Evolutionary conservation across 2,113 vertebrate genomes (phyloP), one percentile per base, ranked within the genome.

Genomic region (Phrynocephalus versicolor): DNA sequence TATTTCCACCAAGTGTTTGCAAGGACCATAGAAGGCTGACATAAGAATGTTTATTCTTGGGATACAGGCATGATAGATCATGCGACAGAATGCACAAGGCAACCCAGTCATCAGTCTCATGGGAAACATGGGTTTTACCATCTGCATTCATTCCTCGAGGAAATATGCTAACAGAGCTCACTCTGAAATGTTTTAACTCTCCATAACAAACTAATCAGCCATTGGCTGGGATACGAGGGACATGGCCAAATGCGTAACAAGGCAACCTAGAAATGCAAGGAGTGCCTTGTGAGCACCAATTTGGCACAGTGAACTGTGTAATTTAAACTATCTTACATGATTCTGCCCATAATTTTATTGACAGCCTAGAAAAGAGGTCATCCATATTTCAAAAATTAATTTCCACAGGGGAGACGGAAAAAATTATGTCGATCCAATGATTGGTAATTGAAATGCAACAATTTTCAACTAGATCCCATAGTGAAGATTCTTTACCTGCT

Each of bases 261-360:
- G n/a, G 45, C 45, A 51, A 6, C 45, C 45, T 10, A 51, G 45
- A 6, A 51, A 51, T 51, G 45, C 10, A 10, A 51, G 45, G 5
- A 51, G 45, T 51, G 45, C 45, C 45, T 51, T 51, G 45, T 51
- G 5, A 51, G 5, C 45, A 51, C 45, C 45, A 51, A 51, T 51
- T 51, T 51, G 45, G 5, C 45, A 51, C 45, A 51, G 45, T 51
- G 45, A 51, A 51, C 45, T 51, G 10, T 51, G 45, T 51, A 51
- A 51, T 51, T 45, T 81, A 51, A 33, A n/a, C 1, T 30, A 7
- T 57, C 41, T 18, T 41, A 18, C 35, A 74, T n/a, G 37, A 51
- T 51, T 76, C 51, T 39, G 39, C 70, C 70, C 25, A 85, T 79
- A 85, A 75, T 79, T 85, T 70, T 1, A 30, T 15, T 65, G 15